Evolutionary conservation across 2,888 invertebrate species (phyloP), one percentile per base, ranked within the genome.

Genomic region (Eumacrocentrus americanus): DNA sequence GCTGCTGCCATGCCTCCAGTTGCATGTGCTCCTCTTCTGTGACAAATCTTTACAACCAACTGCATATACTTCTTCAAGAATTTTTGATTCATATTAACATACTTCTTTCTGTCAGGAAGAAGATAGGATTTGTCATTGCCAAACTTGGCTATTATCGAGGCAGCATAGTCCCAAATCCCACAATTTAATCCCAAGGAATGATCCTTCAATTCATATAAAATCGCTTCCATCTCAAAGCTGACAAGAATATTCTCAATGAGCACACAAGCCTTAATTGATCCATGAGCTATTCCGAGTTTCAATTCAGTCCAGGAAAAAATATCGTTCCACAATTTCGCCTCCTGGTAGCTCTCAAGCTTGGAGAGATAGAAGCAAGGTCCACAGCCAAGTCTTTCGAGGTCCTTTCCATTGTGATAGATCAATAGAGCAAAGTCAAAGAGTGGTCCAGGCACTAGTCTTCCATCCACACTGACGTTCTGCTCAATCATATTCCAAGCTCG

Each of bases 401-500:
- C 82, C 58, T 78, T 76, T 0, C 84, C 88, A 76, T 86, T 87
- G 73, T 90, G 90, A 73, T 83, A 89, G 82, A 89, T 86, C 44
- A 89, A 80, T 7, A 90, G 78, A 0, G 85, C 87, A 79, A 89
- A 89, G 76, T 90, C 90, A 60, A 90, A 84, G n/a, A 90, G 70
- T 0, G 90, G 84, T 1, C 89, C 90, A 22, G 87, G 84, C 1
- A 87, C 81, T 81, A 85, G 84, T 73, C 84, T 85, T 0, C 87
- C 87, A 69, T 85, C 82, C 61, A 87, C 83, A 79, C 86, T 78
- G 68, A 88, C 83, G 72, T 88, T 86, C 73, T 87, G 86, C 74
- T 90, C 90, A 51, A 85, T 84, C 83, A 90, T 88, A 77, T 90
- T 90, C 89, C 90, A 90, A 42, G 90, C 90, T 69, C 90, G 82